Conservation (phyloP, 23 tunicate species). For the Botrylloides violaceus region DNA sequence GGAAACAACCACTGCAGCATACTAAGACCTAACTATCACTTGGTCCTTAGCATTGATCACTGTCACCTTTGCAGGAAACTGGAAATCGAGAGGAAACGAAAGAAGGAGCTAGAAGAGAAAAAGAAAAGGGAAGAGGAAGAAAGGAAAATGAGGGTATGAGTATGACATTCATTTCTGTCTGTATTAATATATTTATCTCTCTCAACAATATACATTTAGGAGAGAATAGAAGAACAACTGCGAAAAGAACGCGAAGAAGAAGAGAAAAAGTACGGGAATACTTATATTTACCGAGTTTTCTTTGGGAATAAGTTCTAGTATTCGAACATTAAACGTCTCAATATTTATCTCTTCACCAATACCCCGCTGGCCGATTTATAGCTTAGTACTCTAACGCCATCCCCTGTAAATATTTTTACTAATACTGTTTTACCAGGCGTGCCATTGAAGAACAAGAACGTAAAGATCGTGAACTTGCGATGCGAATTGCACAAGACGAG, state of each 20-base stretch:
- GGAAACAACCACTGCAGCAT: too few species aligned
- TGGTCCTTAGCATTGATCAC: too few species aligned
- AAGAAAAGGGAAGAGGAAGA: constrained; percentile 64
- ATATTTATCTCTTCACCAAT: too few species aligned
- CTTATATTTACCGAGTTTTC: not conserved
- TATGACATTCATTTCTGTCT: not conserved
- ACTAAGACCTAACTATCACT: too few species aligned
- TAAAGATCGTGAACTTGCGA: constrained; percentile 84
- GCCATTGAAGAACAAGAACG: constrained; percentile 82
- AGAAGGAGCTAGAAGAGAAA: constrained; percentile 72
- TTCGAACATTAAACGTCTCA: too few species aligned
- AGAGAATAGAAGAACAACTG: constrained; percentile 60
- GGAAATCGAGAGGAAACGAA: constrained; percentile 92
- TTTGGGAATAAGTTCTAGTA: not conserved
- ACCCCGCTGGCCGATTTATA: too few species aligned
- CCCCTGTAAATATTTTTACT: too few species aligned
- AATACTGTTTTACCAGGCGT: too few species aligned
- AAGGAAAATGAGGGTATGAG: constrained; percentile 51
- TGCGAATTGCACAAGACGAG: constrained; percentile 91
- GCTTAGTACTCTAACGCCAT: too few species aligned
- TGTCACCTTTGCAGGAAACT: constrained; percentile 73
- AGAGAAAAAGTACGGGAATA: constrained; percentile 70
- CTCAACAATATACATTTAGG: constrained; percentile 17
- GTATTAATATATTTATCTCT: not conserved
- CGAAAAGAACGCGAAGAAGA: constrained; percentile 59